These are phyloP conservation scores for Isurus oxyrinchus DNA, from an alignment of 2,113 vertebrate species.

Conservation along the genomic window DNA sequence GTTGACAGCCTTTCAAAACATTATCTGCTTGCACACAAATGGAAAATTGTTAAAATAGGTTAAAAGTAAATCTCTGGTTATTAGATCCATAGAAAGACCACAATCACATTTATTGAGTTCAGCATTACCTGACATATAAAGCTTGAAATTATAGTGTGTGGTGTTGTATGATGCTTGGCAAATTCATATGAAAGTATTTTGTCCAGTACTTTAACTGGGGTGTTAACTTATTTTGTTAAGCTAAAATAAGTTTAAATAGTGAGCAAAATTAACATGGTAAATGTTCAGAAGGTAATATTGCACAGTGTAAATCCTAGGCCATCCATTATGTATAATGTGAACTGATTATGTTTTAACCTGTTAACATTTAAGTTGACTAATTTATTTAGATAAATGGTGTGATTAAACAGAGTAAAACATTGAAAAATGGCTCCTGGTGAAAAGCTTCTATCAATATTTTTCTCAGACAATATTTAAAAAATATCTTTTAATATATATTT, in stretches of 20 bases:
- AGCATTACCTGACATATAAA: background rate
- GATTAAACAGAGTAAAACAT: background rate
- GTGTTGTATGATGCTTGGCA: background rate
- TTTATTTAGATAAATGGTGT: background rate
- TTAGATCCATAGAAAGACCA: background rate
- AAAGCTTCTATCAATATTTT: background rate
- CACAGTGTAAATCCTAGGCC: background rate
- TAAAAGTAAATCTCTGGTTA: background rate
- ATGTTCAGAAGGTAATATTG: background rate
- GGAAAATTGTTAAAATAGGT: background rate
- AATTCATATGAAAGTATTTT: background rate
- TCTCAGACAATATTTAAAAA: background rate
- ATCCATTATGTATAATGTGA: background rate
- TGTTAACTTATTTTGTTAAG: background rate
- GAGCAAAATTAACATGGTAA: background rate
- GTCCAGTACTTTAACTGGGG: background rate
- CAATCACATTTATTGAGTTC: background rate
- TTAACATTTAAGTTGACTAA: background rate
- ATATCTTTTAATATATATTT: background rate
- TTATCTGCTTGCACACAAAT: background rate
- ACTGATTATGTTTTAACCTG: background rate
- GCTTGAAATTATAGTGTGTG: background rate
- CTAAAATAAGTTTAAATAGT: background rate
- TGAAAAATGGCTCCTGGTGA: background rate
- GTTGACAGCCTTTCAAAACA: background rate